A percentile compares a stretch with the other conserved stretches of the same genome.
Conservation (phyloP, 2,797 vertebrate genomes). For the Sebastes iracundus region DNA sequence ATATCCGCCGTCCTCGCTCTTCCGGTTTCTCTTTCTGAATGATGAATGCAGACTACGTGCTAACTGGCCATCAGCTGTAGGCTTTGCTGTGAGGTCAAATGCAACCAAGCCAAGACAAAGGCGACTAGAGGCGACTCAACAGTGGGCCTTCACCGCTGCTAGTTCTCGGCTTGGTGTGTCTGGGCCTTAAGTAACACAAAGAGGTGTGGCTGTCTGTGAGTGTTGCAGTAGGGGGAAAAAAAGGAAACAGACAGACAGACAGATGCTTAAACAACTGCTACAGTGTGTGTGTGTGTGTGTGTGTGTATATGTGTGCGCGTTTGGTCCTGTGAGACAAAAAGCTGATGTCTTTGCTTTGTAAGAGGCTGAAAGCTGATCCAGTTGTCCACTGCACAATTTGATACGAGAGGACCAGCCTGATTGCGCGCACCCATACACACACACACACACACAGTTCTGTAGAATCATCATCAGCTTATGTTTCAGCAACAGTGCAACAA, state of each 20-base stretch:
- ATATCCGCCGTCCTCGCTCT: too few species aligned
- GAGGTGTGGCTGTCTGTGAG: neutral
- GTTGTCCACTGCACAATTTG: constrained; percentile 80
- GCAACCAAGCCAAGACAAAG: too few species aligned
- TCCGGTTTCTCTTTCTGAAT: too few species aligned
- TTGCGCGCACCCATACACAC: neutral
- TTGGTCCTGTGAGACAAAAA: constrained; percentile 29
- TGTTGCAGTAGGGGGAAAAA: neutral
- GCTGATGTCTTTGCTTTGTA: constrained; percentile 70
- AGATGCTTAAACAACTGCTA: neutral
- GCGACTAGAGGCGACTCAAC: too few species aligned
- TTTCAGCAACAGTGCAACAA: constrained; percentile 68
- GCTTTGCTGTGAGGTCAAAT: too few species aligned
- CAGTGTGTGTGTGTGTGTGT: neutral
- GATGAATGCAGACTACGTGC: too few species aligned
- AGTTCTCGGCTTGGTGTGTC: too few species aligned
- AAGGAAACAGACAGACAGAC: neutral
- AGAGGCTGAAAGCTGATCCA: constrained; percentile 69
- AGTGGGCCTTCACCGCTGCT: too few species aligned
- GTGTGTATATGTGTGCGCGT: neutral
- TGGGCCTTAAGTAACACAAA: neutral
- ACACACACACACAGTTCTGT: constrained; percentile 41
- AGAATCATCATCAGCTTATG: constrained; percentile 66
- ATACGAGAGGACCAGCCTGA: constrained; percentile 46
- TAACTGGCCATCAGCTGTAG: too few species aligned